Percentiles rank a stretch among this genome's conserved stretches.
phyloP scores from a whole-genome alignment of 2,113 vertebrate genomes.

The Actenoides hombroni region DNA sequence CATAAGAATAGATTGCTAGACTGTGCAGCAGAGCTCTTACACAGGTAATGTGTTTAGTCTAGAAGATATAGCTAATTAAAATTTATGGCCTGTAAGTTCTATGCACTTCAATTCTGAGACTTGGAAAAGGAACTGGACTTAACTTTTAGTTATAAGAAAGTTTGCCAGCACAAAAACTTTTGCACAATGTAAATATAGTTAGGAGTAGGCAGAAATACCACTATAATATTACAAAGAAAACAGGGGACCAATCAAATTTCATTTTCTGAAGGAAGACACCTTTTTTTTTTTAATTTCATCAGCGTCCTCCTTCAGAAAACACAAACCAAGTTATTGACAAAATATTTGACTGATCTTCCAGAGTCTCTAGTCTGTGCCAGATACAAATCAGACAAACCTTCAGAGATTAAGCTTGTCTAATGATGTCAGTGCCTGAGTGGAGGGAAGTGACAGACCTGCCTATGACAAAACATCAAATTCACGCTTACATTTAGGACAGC shows the following conservation, averaged over 20 bases:
- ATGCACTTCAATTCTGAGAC: background rate
- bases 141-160: background rate
- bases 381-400: background rate
- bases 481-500: background rate
- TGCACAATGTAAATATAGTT: background rate
- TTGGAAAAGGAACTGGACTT: background rate
- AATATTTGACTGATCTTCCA: background rate
- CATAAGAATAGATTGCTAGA: background rate
- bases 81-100: background rate
- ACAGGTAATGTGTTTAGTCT: background rate
- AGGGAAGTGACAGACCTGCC: background rate
- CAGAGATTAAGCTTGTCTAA: background rate
- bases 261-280: background rate
- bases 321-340: background rate
- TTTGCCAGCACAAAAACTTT: background rate
- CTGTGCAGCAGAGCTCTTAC: background rate
- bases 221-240: background rate
- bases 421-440: background rate
- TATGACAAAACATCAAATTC: background rate
- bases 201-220: background rate
- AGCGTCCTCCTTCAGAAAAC: background rate
- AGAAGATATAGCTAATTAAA: background rate
- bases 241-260: rapidly evolving
- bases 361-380: background rate
- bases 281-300: background rate